Conservation (phyloP, 2,888 invertebrate species). For the Oscheius sp. region DNA sequence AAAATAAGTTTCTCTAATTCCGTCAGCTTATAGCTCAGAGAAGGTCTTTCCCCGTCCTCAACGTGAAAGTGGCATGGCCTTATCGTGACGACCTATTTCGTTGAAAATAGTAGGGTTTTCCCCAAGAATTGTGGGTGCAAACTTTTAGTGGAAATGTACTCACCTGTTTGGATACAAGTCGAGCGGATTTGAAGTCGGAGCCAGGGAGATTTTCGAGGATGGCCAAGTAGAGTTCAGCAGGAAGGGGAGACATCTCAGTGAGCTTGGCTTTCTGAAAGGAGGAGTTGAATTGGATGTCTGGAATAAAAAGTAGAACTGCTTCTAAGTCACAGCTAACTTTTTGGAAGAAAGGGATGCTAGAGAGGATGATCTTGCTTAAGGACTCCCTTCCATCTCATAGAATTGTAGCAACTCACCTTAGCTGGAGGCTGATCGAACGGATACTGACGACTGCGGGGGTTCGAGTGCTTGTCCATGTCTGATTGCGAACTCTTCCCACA, state of each 20-base stretch:
- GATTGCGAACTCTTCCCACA: slow-evolving; percentile 35
- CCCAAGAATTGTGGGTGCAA: slow-evolving; percentile 19
- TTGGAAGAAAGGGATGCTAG: too few relatives aligned
- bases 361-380: too few relatives aligned
- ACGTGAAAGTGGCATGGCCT: slow-evolving; percentile 29
- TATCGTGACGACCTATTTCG: slow-evolving; percentile 21
- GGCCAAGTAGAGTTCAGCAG: slow-evolving; percentile 18
- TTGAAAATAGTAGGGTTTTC: slow-evolving; percentile 15
- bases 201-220: slow-evolving; percentile 20
- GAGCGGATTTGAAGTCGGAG: neutral
- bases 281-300: too few relatives aligned
- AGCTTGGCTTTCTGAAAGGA: slow-evolving; percentile 16
- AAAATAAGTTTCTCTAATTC: slow-evolving; percentile 8
- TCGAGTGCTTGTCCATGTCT: slow-evolving; percentile 27
- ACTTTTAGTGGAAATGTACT: slow-evolving; percentile 3
- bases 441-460: slow-evolving; percentile 36
- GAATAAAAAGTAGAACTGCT: too few relatives aligned
- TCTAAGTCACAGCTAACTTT: too few relatives aligned
- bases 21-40: neutral
- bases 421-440: slow-evolving; percentile 24
- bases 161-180: slow-evolving; percentile 21
- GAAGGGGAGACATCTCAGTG: slow-evolving; percentile 6
- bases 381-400: too few relatives aligned
- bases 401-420: slow-evolving; percentile 22
- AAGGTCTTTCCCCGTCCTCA: neutral